A percentile compares a stretch with the other conserved stretches of the same genome.
phyloP scores from a whole-genome alignment of 2,797 vertebrate genomes.

The Austrolebias charrua region DNA sequence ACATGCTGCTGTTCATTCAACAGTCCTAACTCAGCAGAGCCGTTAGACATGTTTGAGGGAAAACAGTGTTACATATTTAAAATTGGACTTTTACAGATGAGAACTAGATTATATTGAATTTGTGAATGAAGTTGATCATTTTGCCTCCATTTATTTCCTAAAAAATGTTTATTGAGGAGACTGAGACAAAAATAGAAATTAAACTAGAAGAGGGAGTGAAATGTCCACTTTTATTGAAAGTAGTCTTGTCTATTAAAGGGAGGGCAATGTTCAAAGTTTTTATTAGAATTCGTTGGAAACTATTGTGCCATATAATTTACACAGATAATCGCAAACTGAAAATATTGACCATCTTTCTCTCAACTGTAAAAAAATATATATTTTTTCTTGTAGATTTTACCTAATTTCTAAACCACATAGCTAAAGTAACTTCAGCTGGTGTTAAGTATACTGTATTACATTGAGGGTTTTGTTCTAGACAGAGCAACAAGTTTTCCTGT shows the following conservation, averaged over 20 bases:
- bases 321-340: neutral
- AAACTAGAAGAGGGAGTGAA: too few species aligned
- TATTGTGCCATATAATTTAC: conserved; percentile 33
- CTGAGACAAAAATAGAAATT: too few species aligned
- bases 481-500: neutral
- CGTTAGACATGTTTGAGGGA: neutral
- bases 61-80: neutral
- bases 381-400: too few species aligned
- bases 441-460: too few species aligned
- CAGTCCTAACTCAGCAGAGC: neutral
- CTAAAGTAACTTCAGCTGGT: too few species aligned
- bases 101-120: neutral
- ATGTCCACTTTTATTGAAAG: too few species aligned
- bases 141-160: too few species aligned
- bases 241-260: neutral
- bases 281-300: conserved; percentile 31
- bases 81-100: neutral
- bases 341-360: too few species aligned
- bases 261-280: conserved; percentile 17
- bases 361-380: too few species aligned
- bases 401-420: too few species aligned
- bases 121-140: neutral
- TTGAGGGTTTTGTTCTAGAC: neutral
- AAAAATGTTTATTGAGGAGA: too few species aligned
- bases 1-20: conserved; percentile 10